Percentiles rank a stretch among this genome's conserved stretches.
Conservation (phyloP, 2,888 invertebrate genomes). For the Lasioglossum malachurum region DNA sequence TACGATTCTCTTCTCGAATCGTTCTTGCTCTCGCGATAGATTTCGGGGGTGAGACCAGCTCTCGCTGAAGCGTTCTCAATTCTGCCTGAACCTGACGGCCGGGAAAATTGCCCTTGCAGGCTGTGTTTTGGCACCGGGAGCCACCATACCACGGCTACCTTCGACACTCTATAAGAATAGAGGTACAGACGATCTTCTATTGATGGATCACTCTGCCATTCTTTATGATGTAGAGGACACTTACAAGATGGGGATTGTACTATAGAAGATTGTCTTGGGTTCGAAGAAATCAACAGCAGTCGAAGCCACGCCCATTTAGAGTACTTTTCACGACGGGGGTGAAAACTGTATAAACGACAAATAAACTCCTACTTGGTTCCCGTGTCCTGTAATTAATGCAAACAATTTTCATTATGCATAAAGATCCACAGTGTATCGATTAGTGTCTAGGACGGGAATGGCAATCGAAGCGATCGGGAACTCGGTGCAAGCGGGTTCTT, state of each 20-base stretch:
- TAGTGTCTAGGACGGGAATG: not conserved
- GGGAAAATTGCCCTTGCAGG: not conserved
- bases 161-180: not conserved
- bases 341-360: no score
- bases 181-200: not conserved
- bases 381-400: not conserved
- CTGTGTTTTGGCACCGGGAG: not conserved
- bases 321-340: not conserved
- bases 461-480: not conserved
- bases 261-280: not conserved
- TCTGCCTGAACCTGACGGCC: not conserved
- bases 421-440: not conserved
- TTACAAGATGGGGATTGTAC: not conserved
- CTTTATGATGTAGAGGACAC: not conserved
- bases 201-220: not conserved
- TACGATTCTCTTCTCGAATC: slow-evolving; percentile 15
- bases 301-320: not conserved
- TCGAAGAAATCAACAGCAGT: not conserved
- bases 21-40: not conserved
- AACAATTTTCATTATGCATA: not conserved
- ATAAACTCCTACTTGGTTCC: not conserved
- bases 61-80: not conserved
- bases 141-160: not conserved
- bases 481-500: not conserved
- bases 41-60: not conserved